Evolutionary conservation across 2,888 invertebrate species (phyloP).

Genomic region (Alitta virens): DNA sequence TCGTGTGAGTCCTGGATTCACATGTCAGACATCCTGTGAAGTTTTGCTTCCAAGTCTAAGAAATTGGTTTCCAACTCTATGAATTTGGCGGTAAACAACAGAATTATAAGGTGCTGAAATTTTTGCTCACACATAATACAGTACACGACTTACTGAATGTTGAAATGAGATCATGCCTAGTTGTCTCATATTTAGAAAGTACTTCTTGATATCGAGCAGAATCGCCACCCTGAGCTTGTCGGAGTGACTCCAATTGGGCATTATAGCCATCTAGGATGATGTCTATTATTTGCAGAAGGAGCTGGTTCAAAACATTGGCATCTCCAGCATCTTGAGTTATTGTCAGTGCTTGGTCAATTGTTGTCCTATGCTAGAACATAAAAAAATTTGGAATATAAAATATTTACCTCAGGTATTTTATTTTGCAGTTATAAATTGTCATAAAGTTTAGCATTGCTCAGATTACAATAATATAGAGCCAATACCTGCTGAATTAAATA

Average conservation of each 20-base stretch:
- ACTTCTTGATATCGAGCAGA: constrained; percentile 43
- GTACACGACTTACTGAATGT: constrained; percentile 54
- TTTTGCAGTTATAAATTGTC: too few relatives aligned
- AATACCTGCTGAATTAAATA: constrained; percentile 51
- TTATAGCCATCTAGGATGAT: constrained; percentile 72
- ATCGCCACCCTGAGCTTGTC: constrained; percentile 23
- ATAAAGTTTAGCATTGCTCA: too few relatives aligned
- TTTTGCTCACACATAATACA: too few relatives aligned
- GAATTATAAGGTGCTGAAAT: too few relatives aligned
- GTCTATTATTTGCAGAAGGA: constrained; percentile 71
- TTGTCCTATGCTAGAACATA: constrained; percentile 41
- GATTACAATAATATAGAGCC: constrained; percentile 17
- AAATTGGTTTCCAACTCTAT: too few relatives aligned
- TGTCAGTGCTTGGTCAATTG: constrained; percentile 47
- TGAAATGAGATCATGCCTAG: constrained; percentile 45
- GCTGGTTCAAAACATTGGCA: constrained; percentile 67
- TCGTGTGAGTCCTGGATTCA: too few relatives aligned
- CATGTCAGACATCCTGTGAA: too few relatives aligned
- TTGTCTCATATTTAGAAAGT: constrained; percentile 68
- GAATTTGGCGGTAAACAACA: too few relatives aligned
- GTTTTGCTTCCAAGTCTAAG: too few relatives aligned
- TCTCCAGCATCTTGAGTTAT: constrained; percentile 63
- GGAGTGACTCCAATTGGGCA: constrained; percentile 65
- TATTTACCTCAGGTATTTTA: too few relatives aligned
- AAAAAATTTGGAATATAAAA: not conserved